Conservation (phyloP, 2,888 invertebrate genomes). For the Stenotaenia linearis region DNA sequence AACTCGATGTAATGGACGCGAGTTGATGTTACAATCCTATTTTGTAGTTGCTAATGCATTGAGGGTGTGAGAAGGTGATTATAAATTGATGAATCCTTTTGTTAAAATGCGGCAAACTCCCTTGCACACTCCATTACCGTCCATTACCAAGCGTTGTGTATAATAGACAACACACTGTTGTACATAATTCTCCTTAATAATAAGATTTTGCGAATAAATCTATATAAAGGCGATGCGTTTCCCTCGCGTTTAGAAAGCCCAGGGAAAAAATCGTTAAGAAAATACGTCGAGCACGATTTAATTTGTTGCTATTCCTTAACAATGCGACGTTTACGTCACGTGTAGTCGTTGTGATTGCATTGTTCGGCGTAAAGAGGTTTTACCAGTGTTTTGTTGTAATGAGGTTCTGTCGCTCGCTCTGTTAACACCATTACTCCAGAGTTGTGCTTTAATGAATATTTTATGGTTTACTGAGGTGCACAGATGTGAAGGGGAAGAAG, state of each 20-base stretch:
- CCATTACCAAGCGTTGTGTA: constrained; percentile 18
- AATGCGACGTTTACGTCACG: neutral
- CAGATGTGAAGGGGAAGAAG: constrained; percentile 29
- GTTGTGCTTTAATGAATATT: constrained; percentile 32
- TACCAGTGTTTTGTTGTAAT: neutral
- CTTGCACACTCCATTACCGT: constrained; percentile 23
- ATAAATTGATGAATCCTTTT: constrained; percentile 26
- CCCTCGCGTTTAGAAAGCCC: neutral
- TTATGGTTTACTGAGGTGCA: constrained; percentile 30
- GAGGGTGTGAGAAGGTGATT: constrained; percentile 22
- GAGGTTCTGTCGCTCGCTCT: constrained; percentile 28
- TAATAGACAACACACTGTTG: constrained; percentile 19
- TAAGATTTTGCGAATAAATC: neutral
- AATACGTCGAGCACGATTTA: neutral
- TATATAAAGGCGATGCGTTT: neutral
- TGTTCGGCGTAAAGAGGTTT: neutral
- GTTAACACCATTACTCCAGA: constrained; percentile 21
- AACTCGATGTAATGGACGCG: neutral
- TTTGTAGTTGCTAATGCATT: constrained; percentile 17
- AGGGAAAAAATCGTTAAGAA: neutral
- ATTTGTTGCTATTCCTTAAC: neutral
- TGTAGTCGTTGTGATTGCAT: neutral
- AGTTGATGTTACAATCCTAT: constrained; percentile 5
- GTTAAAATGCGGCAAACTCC: constrained; percentile 23
- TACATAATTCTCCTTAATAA: constrained; percentile 16